These are phyloP conservation scores for Notospermus geniculatus DNA, from an alignment of 1,140 invertebrate genomes.

Conservation along the genomic window DNA sequence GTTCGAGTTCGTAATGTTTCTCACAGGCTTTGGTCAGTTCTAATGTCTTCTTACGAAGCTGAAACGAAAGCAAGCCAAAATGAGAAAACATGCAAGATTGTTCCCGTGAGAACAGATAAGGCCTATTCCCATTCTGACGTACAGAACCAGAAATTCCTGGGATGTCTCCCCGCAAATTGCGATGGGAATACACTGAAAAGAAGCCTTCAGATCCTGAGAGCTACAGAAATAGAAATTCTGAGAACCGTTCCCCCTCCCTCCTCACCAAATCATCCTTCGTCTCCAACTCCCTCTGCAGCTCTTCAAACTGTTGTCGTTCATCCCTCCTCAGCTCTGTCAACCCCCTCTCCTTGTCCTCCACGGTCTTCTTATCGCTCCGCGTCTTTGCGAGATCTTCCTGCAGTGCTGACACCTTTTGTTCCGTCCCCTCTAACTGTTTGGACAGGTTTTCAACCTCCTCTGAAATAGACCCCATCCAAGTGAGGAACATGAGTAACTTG, in stretches of 20 bases:
- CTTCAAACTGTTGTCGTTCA: constrained; percentile 32
- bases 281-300: constrained; percentile 41
- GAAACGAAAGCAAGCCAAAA: constrained; percentile 15
- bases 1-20: constrained; percentile 54
- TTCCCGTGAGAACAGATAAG: no score
- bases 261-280: constrained; percentile 50
- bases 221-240: neutral
- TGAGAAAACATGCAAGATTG: no score
- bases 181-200: no score
- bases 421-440: constrained; percentile 37
- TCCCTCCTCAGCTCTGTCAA: constrained; percentile 19
- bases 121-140: no score
- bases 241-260: neutral
- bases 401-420: constrained; percentile 32
- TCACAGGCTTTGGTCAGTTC: constrained; percentile 51
- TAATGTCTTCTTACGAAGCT: constrained; percentile 50
- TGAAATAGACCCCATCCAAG: constrained; percentile 23
- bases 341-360: constrained; percentile 33
- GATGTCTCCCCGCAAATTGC: no score
- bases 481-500: no score
- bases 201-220: no score
- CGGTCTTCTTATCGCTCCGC: constrained; percentile 35
- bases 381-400: constrained; percentile 47
- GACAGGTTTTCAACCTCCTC: constrained; percentile 47
- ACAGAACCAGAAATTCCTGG: no score